Percentiles rank a stretch among this genome's conserved stretches.
phyloP scores from a whole-genome alignment of 2,888 invertebrate genomes.

The Eupeodes luniger region DNA sequence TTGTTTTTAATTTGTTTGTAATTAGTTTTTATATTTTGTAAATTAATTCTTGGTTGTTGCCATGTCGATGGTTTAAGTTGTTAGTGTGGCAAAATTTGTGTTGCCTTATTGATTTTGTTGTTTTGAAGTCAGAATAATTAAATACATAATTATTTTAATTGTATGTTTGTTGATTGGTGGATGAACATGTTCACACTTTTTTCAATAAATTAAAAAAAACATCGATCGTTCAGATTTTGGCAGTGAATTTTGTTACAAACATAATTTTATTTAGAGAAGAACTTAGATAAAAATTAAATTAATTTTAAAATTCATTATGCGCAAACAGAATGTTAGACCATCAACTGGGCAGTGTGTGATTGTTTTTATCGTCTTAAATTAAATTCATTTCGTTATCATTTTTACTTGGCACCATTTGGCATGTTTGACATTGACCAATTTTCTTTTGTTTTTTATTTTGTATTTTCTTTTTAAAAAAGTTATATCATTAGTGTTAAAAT shows the following conservation, averaged over 20 bases:
- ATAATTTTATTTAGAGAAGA: background rate
- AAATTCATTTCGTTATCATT: constrained; percentile 73
- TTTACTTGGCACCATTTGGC: constrained; percentile 76
- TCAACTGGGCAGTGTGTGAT: constrained; percentile 73
- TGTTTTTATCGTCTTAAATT: constrained; percentile 76
- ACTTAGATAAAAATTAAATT: background rate
- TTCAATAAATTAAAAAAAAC: background rate
- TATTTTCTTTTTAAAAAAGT: constrained; percentile 4
- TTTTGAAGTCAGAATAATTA: constrained; percentile 16
- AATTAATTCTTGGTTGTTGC: constrained; percentile 64
- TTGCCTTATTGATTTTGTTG: constrained; percentile 35
- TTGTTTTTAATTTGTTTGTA: background rate
- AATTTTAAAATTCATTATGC: background rate
- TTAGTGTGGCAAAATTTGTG: constrained; percentile 39
- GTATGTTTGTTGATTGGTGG: constrained; percentile 18
- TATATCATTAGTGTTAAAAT: background rate
- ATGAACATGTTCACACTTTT: constrained; percentile 23
- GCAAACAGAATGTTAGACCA: constrained; percentile 50
- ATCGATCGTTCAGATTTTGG: constrained; percentile 49
- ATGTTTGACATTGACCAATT: constrained; percentile 71
- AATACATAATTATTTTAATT: background rate
- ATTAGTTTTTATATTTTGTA: background rate
- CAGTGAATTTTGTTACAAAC: constrained; percentile 57
- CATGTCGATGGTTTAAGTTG: constrained; percentile 64
- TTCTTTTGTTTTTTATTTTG: constrained; percentile 32